Percentiles rank a stretch among this genome's conserved stretches.
These are phyloP conservation scores for Cladopsammia gracilis DNA, from an alignment of 64 coral and sea anemone species.

Conservation along the genomic window DNA sequence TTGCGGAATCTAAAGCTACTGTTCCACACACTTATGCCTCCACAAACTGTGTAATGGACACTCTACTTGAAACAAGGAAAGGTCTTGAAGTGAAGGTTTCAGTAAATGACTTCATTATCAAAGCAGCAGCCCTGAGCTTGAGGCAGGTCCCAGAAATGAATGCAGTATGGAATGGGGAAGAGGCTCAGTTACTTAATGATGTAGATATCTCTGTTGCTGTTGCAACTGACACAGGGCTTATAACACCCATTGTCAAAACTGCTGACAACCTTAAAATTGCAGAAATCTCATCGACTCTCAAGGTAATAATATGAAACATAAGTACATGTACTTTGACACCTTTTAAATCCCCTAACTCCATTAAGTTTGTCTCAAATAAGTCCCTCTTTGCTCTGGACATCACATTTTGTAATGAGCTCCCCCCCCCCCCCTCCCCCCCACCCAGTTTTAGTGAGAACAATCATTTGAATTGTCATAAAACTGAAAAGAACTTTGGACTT, in stretches of 20 bases:
- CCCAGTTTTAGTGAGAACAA: no score
- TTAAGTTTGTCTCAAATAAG: no score
- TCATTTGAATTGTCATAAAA: no score
- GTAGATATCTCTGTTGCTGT: slow-evolving; percentile 92
- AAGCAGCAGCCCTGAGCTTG: slow-evolving; percentile 71
- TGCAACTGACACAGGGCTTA: slow-evolving; percentile 82
- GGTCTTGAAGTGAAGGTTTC: slow-evolving; percentile 77
- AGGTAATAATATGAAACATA: slow-evolving; percentile 25
- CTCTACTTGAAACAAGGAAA: slow-evolving; percentile 59
- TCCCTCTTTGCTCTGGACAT: no score
- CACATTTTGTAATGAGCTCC: no score
- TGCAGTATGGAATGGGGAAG: slow-evolving; percentile 76
- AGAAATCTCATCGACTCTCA: slow-evolving; percentile 83
- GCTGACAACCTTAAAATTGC: slow-evolving; percentile 61
- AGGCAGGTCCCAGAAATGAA: slow-evolving; percentile 83
- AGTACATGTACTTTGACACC: not conserved
- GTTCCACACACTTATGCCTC: slow-evolving; percentile 91
- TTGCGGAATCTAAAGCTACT: slow-evolving; percentile 85
- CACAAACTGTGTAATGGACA: slow-evolving; percentile 83
- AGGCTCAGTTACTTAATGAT: slow-evolving; percentile 60
- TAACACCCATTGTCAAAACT: slow-evolving; percentile 90
- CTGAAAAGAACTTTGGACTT: no score
- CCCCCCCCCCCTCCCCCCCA: no score
- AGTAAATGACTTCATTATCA: slow-evolving; percentile 92
- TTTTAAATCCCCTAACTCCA: no score